Conservation (phyloP, 1,140 invertebrate species). For the Drosophila repleta region DNA sequence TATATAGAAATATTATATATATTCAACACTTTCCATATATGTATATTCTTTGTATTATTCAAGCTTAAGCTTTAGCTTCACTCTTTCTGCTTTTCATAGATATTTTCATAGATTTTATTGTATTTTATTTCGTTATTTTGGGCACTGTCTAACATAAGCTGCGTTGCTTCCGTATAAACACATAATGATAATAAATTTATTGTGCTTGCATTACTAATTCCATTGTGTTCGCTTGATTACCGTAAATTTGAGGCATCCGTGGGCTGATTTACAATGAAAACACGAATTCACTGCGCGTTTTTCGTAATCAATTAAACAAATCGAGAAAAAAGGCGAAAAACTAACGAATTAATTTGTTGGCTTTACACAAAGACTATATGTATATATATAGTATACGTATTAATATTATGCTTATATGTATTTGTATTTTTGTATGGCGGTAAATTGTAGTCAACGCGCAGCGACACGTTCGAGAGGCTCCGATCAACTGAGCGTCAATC, state of each 20-base stretch:
- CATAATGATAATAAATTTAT: constrained; percentile 7
- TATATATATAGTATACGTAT: constrained; percentile 23
- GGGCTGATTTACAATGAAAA: constrained; percentile 17
- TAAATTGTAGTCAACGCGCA: constrained; percentile 51
- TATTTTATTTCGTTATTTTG: not conserved
- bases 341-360: constrained; percentile 7
- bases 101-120: not conserved
- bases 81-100: not conserved
- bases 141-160: constrained; percentile 2
- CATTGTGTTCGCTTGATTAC: constrained; percentile 34
- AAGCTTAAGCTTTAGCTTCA: too few relatives aligned
- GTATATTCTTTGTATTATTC: too few relatives aligned
- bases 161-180: constrained; percentile 16
- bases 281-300: constrained; percentile 3
- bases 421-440: constrained; percentile 18
- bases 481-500: constrained; percentile 81
- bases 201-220: constrained; percentile 13
- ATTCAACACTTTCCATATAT: too few relatives aligned
- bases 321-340: not conserved
- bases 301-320: not conserved
- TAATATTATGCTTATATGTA: constrained; percentile 13
- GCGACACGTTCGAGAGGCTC: constrained; percentile 71
- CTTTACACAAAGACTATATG: constrained; percentile 1
- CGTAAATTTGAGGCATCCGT: constrained; percentile 38
- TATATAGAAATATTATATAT: too few relatives aligned